These are phyloP conservation scores for Microplitis deprimator DNA, from an alignment of 2,888 invertebrate species.

Conservation along the genomic window DNA sequence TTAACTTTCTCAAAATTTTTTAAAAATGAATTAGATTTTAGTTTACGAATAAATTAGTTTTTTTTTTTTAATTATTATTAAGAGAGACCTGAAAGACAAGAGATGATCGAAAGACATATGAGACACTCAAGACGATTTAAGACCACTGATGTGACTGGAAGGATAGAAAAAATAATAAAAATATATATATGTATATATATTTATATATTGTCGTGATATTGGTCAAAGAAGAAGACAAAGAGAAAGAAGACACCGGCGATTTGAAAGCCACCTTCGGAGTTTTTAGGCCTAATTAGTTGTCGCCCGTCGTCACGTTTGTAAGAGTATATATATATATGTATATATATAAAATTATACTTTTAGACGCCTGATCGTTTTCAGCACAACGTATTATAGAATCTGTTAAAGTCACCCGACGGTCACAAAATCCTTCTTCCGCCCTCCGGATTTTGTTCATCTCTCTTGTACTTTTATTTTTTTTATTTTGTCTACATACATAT, in stretches of 20 bases:
- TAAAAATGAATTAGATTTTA: neutral
- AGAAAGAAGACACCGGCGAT: conserved; percentile 47
- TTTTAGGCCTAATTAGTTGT: conserved; percentile 71
- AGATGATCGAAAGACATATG: conserved; percentile 4
- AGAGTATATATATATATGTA: conserved; percentile 47
- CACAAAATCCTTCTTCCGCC: conserved; percentile 44
- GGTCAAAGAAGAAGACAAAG: neutral
- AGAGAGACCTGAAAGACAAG: neutral
- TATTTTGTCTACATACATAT: conserved; percentile 17
- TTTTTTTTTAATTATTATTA: neutral
- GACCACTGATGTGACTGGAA: conserved; percentile 5
- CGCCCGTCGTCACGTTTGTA: conserved; percentile 64
- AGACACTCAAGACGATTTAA: neutral
- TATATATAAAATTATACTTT: conserved; percentile 40
- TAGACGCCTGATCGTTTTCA: conserved; percentile 48
- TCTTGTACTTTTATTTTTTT: conserved; percentile 34
- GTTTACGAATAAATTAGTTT: neutral
- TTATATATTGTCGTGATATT: neutral
- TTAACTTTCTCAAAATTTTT: no score
- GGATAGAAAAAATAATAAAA: neutral
- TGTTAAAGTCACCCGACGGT: conserved; percentile 33
- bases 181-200: neutral
- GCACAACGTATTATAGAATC: neutral
- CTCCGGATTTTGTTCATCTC: conserved; percentile 28
- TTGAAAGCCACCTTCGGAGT: conserved; percentile 59